Percentiles rank a stretch among this genome's conserved stretches.
Conservation (phyloP, 2,888 invertebrate genomes). For the Serrognathus titanus region DNA sequence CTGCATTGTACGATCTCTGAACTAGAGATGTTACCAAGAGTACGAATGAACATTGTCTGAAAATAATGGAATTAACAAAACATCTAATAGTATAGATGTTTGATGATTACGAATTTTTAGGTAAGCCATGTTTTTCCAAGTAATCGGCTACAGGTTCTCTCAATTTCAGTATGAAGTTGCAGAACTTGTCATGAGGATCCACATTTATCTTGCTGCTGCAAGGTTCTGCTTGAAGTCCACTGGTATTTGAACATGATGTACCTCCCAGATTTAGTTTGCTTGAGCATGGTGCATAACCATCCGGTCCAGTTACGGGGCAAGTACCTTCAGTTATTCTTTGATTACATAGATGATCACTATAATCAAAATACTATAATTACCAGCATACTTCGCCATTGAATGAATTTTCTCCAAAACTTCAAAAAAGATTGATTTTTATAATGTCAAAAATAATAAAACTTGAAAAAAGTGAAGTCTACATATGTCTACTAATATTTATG, state of each 20-base stretch:
- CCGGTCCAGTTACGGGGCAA: too few species aligned
- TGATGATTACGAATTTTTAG: slow-evolving; percentile 38
- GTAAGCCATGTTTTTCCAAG: slow-evolving; percentile 39
- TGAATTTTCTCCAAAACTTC: too few species aligned
- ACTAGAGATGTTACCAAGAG: slow-evolving; percentile 38
- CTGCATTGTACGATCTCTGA: slow-evolving; percentile 39
- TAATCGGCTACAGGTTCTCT: slow-evolving; percentile 43
- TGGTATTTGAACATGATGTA: neutral
- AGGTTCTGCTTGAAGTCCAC: neutral
- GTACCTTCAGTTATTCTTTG: slow-evolving; percentile 6
- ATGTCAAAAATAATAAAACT: neutral
- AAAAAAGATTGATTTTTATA: neutral
- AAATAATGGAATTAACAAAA: slow-evolving; percentile 22
- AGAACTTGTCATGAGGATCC: neutral
- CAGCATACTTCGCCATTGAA: too few species aligned
- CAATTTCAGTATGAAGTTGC: slow-evolving; percentile 14
- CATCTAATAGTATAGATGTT: slow-evolving; percentile 17
- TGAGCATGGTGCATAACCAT: neutral
- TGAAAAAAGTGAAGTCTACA: too few species aligned
- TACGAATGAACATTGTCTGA: slow-evolving; percentile 40
- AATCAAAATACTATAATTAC: too few species aligned
- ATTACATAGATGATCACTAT: slow-evolving; percentile 3
- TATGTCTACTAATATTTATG: too few species aligned
- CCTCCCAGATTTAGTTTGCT: neutral
- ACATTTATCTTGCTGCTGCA: slow-evolving; percentile 2